phyloP scores from a whole-genome alignment of 1,140 invertebrate genomes.

The Aphelinus certus region DNA sequence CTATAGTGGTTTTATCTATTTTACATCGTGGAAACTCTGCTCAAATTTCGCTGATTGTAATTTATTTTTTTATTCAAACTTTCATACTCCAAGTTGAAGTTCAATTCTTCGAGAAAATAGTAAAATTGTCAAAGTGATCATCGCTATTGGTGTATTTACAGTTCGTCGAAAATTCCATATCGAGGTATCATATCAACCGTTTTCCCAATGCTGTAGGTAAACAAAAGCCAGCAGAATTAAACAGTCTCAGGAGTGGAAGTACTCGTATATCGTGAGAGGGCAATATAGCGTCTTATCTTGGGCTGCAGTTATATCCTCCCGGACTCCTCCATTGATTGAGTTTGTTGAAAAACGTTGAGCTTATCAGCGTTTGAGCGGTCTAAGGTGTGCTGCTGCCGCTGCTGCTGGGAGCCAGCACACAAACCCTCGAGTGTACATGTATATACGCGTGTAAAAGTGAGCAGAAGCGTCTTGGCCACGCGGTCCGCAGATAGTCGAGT shows the following conservation, averaged over 20 bases:
- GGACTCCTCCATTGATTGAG: constrained; percentile 16
- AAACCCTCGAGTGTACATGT: too few relatives aligned
- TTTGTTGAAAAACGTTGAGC: constrained; percentile 29
- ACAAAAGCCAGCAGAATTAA: constrained; percentile 42
- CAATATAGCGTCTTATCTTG: constrained; percentile 9
- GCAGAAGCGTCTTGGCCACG: constrained; percentile 52
- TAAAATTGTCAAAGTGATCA: too few relatives aligned
- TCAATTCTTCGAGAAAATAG: too few relatives aligned
- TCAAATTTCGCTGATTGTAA: too few relatives aligned
- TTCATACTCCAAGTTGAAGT: too few relatives aligned
- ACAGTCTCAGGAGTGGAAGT: constrained; percentile 51
- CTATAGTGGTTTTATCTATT: too few relatives aligned
- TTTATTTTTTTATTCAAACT: too few relatives aligned
- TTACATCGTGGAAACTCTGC: too few relatives aligned
- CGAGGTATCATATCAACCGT: too few relatives aligned
- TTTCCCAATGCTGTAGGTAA: too few relatives aligned
- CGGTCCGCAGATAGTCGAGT: constrained; percentile 46
- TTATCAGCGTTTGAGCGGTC: constrained; percentile 6
- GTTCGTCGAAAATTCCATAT: too few relatives aligned
- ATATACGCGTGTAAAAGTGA: constrained; percentile 53
- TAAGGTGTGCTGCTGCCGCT: constrained; percentile 23
- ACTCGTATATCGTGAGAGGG: neutral
- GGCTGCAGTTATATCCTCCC: constrained; percentile 8
- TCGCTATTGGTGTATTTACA: too few relatives aligned
- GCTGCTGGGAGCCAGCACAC: constrained; percentile 20